Conservation (phyloP, 1,140 invertebrate species). For the Nomia melanderi region DNA sequence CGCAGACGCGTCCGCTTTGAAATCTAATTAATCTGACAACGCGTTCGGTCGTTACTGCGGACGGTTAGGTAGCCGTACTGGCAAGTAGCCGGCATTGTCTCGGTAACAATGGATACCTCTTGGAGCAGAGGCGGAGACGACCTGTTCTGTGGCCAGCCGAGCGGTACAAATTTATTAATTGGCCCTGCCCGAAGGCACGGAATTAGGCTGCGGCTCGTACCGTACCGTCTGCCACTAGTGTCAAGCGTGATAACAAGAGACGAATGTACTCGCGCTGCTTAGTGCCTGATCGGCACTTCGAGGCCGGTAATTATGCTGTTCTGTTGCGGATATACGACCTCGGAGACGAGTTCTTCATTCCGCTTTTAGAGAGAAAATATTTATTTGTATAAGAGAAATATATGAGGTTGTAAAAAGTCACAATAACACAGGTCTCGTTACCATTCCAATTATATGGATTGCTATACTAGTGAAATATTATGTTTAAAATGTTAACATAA, state of each 20-base stretch:
- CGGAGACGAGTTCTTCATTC: too few relatives aligned
- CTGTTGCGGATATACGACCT: too few relatives aligned
- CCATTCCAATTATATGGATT: too few relatives aligned
- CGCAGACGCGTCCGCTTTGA: constrained; percentile 42
- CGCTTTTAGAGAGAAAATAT: too few relatives aligned
- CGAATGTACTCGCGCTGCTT: constrained; percentile 32
- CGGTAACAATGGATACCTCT: constrained; percentile 62
- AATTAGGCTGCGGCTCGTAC: constrained; percentile 49
- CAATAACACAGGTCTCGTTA: too few relatives aligned
- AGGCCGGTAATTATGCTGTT: constrained; percentile 47
- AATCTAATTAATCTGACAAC: constrained; percentile 65
- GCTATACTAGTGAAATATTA: too few relatives aligned
- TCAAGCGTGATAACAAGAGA: constrained; percentile 52
- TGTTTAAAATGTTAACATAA: too few relatives aligned
- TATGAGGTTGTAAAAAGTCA: too few relatives aligned
- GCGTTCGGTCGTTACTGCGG: constrained; percentile 48
- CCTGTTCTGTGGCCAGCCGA: constrained; percentile 55
- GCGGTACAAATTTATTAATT: constrained; percentile 73
- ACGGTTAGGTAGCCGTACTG: constrained; percentile 66
- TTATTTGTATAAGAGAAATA: too few relatives aligned
- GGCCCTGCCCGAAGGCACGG: constrained; percentile 50
- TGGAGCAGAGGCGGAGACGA: constrained; percentile 57
- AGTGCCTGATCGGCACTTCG: constrained; percentile 52
- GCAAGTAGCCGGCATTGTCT: constrained; percentile 68
- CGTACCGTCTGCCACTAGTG: neutral